These are phyloP conservation scores for Conopomorpha cramerella DNA, from an alignment of 1,140 invertebrate genomes.

Conservation along the genomic window DNA sequence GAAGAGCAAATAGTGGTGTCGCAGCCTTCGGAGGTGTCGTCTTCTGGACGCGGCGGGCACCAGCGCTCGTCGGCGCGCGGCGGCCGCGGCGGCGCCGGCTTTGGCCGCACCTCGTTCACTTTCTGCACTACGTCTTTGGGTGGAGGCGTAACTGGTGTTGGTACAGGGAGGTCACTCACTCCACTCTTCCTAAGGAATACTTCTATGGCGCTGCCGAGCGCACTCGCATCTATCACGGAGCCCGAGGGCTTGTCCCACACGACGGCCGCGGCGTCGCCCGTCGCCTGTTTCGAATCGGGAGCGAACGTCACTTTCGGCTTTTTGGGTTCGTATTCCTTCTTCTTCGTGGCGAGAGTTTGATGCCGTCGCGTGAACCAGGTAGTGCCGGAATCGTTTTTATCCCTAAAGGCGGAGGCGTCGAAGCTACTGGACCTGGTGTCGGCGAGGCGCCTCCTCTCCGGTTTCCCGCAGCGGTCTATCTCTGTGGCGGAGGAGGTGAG, in stretches of 20 bases:
- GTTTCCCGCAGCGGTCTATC: slow-evolving; percentile 67
- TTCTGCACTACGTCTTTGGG: no score
- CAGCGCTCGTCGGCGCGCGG: slow-evolving; percentile 32
- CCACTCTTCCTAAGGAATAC: slow-evolving; percentile 70
- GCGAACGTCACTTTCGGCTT: slow-evolving; percentile 61
- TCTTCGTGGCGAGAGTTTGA: slow-evolving; percentile 72
- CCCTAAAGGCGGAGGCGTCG: slow-evolving; percentile 71
- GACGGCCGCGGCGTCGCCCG: slow-evolving; percentile 51
- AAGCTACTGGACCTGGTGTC: slow-evolving; percentile 79
- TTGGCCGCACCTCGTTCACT: slow-evolving; percentile 24
- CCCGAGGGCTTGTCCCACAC: slow-evolving; percentile 75
- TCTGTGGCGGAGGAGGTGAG: slow-evolving; percentile 80
- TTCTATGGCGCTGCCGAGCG: slow-evolving; percentile 80
- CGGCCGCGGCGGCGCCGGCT: slow-evolving; percentile 23
- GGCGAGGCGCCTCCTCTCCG: slow-evolving; percentile 56
- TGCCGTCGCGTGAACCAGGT: slow-evolving; percentile 78
- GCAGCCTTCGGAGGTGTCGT: slow-evolving; percentile 69
- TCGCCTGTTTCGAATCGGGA: slow-evolving; percentile 30
- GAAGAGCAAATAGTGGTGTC: slow-evolving; percentile 78
- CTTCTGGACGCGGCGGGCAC: slow-evolving; percentile 62
- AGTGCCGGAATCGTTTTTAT: slow-evolving; percentile 60
- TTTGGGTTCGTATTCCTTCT: slow-evolving; percentile 58
- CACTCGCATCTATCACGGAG: slow-evolving; percentile 75
- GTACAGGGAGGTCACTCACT: slow-evolving; percentile 29
- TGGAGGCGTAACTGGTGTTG: no score